phyloP scores from a whole-genome alignment of 1,140 invertebrate genomes.

The Pissodes strobi region DNA sequence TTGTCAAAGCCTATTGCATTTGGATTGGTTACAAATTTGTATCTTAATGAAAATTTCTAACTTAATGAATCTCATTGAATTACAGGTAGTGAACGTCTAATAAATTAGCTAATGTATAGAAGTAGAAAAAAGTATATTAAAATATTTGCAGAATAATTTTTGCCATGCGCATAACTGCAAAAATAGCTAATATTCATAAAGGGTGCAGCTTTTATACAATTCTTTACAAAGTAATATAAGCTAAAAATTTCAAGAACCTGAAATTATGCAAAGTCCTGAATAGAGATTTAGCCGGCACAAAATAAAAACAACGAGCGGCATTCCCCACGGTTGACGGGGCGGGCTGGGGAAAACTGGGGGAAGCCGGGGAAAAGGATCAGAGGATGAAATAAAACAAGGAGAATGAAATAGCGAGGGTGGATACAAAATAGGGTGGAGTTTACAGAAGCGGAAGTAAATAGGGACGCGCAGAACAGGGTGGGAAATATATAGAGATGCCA shows the following conservation, averaged over 20 bases:
- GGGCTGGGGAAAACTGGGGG: slow-evolving; percentile 25
- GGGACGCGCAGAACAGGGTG: slow-evolving; percentile 53
- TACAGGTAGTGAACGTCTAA: too few species aligned
- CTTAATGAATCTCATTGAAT: too few species aligned
- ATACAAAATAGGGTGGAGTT: slow-evolving; percentile 59
- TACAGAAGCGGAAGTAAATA: slow-evolving; percentile 57
- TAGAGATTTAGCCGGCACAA: slow-evolving; percentile 53
- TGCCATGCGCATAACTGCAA: too few species aligned
- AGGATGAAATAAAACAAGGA: slow-evolving; percentile 58
- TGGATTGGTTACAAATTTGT: too few species aligned
- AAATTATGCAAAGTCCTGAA: slow-evolving; percentile 54
- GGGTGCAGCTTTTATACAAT: slow-evolving; percentile 7
- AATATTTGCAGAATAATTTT: too few species aligned
- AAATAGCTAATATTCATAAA: too few species aligned
- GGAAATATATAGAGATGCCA: slow-evolving; percentile 49
- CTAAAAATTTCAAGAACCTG: slow-evolving; percentile 49
- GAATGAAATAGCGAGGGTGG: slow-evolving; percentile 56
- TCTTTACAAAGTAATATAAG: slow-evolving; percentile 21
- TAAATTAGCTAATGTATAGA: too few species aligned
- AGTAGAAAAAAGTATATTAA: too few species aligned
- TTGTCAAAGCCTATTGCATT: too few species aligned
- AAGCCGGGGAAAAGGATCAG: slow-evolving; percentile 51
- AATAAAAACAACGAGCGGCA: slow-evolving; percentile 50
- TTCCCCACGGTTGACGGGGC: slow-evolving; percentile 14
- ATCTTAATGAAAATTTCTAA: too few species aligned